Conservation (phyloP, 2,113 vertebrate genomes). For the Crotophaga sulcirostris region DNA sequence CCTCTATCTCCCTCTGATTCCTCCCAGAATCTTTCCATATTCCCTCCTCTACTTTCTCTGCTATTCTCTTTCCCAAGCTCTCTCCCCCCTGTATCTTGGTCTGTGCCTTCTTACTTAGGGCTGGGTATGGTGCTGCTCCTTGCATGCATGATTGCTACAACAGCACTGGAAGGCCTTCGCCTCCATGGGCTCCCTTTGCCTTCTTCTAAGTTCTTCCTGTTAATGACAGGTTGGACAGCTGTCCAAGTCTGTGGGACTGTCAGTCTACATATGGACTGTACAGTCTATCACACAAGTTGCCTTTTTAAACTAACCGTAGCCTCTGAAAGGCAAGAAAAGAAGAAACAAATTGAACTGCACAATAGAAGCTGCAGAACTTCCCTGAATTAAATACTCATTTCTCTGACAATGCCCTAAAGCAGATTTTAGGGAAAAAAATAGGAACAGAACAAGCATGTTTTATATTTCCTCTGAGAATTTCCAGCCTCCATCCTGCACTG, state of each 20-base stretch:
- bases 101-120: background rate
- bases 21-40: background rate
- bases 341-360: background rate
- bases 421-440: background rate
- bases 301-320: background rate
- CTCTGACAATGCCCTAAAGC: background rate
- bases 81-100: background rate
- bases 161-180: background rate
- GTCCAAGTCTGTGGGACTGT: too few relatives aligned
- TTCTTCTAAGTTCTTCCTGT: background rate
- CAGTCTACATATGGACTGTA: too few relatives aligned
- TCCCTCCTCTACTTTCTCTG: background rate
- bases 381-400: background rate
- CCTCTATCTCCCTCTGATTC: background rate
- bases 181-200: background rate
- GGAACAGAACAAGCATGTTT: rapidly evolving
- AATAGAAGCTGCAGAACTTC: background rate
- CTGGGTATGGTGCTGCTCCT: background rate
- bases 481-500: background rate
- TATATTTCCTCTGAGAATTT: background rate
- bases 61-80: background rate
- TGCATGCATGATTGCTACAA: rapidly evolving
- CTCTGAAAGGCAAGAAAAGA: background rate
- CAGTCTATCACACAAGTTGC: background rate
- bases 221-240: background rate